These are phyloP conservation scores for Caenorhabditis sp. DNA, from an alignment of 2,888 invertebrate genomes.

Conservation along the genomic window DNA sequence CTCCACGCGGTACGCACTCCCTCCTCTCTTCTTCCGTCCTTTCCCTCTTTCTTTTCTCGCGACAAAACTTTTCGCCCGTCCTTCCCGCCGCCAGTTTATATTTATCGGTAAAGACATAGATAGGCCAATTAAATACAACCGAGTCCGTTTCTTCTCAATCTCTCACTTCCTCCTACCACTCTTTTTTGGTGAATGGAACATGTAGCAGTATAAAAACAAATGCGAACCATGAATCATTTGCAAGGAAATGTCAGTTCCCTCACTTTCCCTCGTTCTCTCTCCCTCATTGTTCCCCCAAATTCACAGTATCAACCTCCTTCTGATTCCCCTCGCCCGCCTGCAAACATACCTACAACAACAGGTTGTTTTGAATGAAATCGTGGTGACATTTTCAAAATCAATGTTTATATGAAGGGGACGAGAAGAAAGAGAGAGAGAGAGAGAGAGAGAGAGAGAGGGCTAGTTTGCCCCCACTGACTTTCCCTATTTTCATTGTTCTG, in stretches of 20 bases:
- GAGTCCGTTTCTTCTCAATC: too few species aligned
- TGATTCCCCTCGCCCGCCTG: neutral
- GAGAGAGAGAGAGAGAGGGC: neutral
- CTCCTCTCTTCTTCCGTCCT: neutral
- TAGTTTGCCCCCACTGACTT: neutral
- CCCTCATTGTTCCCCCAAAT: neutral
- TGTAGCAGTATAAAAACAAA: too few species aligned
- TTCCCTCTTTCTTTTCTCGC: slow-evolving; percentile 6
- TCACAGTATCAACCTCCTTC: slow-evolving; percentile 3
- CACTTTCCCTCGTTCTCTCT: neutral
- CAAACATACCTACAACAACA: slow-evolving; percentile 22
- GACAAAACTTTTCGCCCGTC: slow-evolving; percentile 2
- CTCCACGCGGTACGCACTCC: slow-evolving; percentile 32
- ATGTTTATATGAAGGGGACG: slow-evolving; percentile 19
- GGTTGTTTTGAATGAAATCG: slow-evolving; percentile 12
- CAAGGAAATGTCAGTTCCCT: too few species aligned
- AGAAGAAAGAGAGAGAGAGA: neutral
- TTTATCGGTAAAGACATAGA: slow-evolving; percentile 13
- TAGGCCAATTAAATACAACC: neutral
- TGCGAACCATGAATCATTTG: too few species aligned
- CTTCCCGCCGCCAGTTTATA: slow-evolving; percentile 1
- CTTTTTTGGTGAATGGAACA: too few species aligned
- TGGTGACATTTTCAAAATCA: slow-evolving; percentile 18
- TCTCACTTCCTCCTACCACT: too few species aligned
- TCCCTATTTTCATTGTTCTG: neutral